Conservation (phyloP, 1,140 invertebrate genomes). For the Danaus plexippus region DNA sequence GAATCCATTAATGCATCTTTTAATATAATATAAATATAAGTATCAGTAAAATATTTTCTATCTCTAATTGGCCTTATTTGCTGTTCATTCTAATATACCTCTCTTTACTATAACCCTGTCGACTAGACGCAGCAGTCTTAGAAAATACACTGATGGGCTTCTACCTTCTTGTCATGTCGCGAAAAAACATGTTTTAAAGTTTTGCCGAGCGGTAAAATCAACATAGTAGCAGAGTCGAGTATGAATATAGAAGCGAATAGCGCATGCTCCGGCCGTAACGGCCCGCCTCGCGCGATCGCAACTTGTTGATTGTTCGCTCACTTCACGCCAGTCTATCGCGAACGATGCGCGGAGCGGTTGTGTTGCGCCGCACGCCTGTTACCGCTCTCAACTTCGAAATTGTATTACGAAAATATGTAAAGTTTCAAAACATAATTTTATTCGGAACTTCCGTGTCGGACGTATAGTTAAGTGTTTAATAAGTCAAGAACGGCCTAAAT, state of each 20-base stretch:
- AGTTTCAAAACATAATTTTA: conserved; percentile 53
- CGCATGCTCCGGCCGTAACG: conserved; percentile 55
- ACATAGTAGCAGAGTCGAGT: conserved; percentile 46
- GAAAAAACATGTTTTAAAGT: conserved; percentile 42
- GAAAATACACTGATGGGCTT: conserved; percentile 27
- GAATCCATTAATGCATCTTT: no score
- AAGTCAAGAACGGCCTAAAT: conserved; percentile 33
- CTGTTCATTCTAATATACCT: no score
- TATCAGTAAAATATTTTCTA: background rate
- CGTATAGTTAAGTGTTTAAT: conserved; percentile 38
- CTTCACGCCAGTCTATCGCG: conserved; percentile 63
- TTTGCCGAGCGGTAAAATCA: conserved; percentile 23
- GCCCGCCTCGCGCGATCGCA: conserved; percentile 52
- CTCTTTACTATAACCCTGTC: background rate
- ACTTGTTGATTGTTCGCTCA: conserved; percentile 70
- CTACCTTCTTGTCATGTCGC: conserved; percentile 47
- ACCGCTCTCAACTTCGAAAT: conserved; percentile 59
- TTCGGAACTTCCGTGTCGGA: conserved; percentile 43
- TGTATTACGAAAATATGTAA: conserved; percentile 67
- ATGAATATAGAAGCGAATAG: conserved; percentile 57
- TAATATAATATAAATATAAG: background rate
- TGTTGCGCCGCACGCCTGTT: conserved; percentile 41
- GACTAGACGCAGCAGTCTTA: conserved; percentile 11
- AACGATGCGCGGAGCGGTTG: conserved; percentile 62
- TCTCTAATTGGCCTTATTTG: no score